A percentile compares a stretch with the other conserved stretches of the same genome.
Conservation (phyloP, 1,140 invertebrate genomes). For the Caenorhabditis remanei region DNA sequence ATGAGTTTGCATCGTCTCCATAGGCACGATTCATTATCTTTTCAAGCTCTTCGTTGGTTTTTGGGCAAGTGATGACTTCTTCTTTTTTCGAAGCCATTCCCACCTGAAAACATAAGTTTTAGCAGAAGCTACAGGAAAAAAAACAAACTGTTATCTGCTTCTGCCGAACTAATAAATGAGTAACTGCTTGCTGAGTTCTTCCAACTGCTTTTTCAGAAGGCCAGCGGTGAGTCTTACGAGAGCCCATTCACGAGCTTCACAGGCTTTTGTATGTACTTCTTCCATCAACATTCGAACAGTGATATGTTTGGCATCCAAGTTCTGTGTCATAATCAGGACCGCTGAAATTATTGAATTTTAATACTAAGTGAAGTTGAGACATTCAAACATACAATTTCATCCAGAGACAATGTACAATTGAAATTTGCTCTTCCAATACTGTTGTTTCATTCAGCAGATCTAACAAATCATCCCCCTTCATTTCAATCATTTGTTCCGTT, state of each 20-base stretch:
- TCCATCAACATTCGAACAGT: slow-evolving; percentile 92
- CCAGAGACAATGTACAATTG: slow-evolving; percentile 93
- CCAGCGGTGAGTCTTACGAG: slow-evolving; percentile 94
- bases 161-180: slow-evolving; percentile 95
- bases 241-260: slow-evolving; percentile 96
- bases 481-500: slow-evolving; percentile 80
- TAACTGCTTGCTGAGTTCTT: slow-evolving; percentile 86
- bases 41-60: slow-evolving; percentile 92
- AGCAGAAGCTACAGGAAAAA: background rate
- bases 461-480: slow-evolving; percentile 91
- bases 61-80: slow-evolving; percentile 89
- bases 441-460: slow-evolving; percentile 92
- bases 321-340: slow-evolving; percentile 80
- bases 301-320: slow-evolving; percentile 83
- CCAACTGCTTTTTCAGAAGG: slow-evolving; percentile 93
- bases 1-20: slow-evolving; percentile 96
- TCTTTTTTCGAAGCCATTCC: slow-evolving; percentile 85
- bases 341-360: slow-evolving; percentile 70
- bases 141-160: slow-evolving; percentile 86
- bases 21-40: slow-evolving; percentile 93
- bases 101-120: slow-evolving; percentile 23
- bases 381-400: slow-evolving; percentile 71
- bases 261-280: slow-evolving; percentile 92
- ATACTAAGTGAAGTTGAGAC: background rate
- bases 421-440: slow-evolving; percentile 94